Evolutionary conservation across 2,113 vertebrate species (phyloP).

Genomic region (Poecile atricapillus): DNA sequence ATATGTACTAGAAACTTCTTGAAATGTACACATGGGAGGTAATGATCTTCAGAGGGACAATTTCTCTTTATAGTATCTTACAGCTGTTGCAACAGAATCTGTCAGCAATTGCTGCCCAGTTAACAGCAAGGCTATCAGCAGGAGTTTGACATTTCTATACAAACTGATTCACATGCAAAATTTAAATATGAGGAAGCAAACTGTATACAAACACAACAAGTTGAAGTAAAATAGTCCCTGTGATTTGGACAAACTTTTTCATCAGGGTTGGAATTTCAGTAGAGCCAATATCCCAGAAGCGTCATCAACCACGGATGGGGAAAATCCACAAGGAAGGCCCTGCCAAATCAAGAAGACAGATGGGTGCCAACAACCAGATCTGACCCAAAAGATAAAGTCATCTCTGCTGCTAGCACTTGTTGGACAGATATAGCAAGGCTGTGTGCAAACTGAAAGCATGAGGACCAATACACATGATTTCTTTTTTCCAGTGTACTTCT

Average conservation of each 20-base stretch:
- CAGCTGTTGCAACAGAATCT: not conserved
- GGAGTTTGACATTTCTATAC: not conserved
- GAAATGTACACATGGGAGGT: not conserved
- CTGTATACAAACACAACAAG: not conserved
- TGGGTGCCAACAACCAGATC: not conserved
- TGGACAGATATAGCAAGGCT: not conserved
- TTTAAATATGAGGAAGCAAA: not conserved
- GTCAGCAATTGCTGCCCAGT: not conserved
- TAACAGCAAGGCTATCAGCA: not conserved
- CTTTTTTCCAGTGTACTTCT: not conserved
- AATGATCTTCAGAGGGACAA: not conserved
- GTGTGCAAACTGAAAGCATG: not conserved
- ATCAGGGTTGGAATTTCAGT: not conserved
- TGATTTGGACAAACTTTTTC: not conserved
- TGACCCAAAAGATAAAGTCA: not conserved
- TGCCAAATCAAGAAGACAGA: not conserved
- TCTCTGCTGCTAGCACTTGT: not conserved
- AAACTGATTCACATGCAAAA: not conserved
- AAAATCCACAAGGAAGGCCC: not conserved
- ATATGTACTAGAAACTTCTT: not conserved
- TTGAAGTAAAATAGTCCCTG: not conserved
- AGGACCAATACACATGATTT: not conserved
- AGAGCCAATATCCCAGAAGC: not conserved
- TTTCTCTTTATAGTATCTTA: not conserved
- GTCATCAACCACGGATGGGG: accelerated